phyloP scores from a whole-genome alignment of 2,797 vertebrate genomes.

The Orientallactaga sibirica region DNA sequence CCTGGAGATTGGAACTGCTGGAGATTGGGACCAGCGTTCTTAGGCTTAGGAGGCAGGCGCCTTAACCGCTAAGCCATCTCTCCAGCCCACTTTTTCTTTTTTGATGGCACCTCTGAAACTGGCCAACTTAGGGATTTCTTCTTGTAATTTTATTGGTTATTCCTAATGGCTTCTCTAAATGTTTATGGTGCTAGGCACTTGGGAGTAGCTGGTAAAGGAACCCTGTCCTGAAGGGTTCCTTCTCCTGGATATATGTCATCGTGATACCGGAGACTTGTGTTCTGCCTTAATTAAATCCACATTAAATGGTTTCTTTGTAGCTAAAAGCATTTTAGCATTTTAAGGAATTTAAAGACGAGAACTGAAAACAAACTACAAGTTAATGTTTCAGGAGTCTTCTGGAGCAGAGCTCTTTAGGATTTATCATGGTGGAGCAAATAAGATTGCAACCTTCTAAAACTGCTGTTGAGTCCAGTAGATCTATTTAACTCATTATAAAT shows the following conservation, averaged over 20 bases:
- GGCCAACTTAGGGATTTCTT: not conserved
- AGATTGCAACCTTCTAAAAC: not conserved
- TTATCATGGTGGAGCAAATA: not conserved
- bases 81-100: slow-evolving; percentile 13
- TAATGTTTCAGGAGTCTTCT: slow-evolving; percentile 25
- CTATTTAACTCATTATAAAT: slow-evolving; percentile 36
- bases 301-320: slow-evolving; percentile 37
- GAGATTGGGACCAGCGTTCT: too few relatives aligned
- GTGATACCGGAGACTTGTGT: not conserved
- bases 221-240: not conserved
- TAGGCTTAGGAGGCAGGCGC: too few relatives aligned
- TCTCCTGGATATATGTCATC: slow-evolving; percentile 35
- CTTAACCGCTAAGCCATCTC: too few relatives aligned
- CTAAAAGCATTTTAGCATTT: slow-evolving; percentile 48
- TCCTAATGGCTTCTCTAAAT: slow-evolving; percentile 43
- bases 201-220: slow-evolving; percentile 50
- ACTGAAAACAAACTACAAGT: slow-evolving; percentile 29
- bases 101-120: not conserved
- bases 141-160: slow-evolving; percentile 57
- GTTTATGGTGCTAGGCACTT: not conserved
- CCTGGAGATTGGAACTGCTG: too few relatives aligned
- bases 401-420: not conserved
- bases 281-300: slow-evolving; percentile 58
- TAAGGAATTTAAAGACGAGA: slow-evolving; percentile 49
- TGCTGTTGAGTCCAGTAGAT: slow-evolving; percentile 6